Evolutionary conservation across 2,888 invertebrate genomes (phyloP).

Genomic region (Yponomeuta malinellus): DNA sequence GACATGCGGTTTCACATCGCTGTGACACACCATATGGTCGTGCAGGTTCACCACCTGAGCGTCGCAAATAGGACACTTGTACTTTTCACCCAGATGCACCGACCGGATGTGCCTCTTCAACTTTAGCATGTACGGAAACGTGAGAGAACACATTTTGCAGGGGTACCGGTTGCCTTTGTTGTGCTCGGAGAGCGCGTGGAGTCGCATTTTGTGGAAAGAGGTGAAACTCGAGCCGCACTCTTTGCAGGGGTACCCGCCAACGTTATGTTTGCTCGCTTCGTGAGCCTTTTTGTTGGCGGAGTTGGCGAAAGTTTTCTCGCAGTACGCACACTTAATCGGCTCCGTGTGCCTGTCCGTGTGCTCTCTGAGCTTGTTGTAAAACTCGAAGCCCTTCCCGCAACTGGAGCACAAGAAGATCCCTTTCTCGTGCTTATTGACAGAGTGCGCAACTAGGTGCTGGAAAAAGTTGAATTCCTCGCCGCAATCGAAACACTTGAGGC

Average conservation of each 20-base stretch:
- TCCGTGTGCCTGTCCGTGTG: conserved; percentile 13
- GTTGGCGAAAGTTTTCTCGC: conserved; percentile 18
- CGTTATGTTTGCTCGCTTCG: not conserved
- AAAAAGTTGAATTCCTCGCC: conserved; percentile 18
- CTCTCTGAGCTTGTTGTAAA: conserved; percentile 3
- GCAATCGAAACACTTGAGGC: conserved; percentile 20
- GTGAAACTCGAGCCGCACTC: not conserved
- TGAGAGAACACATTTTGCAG: conserved; percentile 22
- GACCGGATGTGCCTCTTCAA: conserved; percentile 71
- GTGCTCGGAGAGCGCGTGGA: not conserved
- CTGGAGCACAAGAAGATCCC: conserved; percentile 5
- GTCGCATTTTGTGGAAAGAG: not conserved
- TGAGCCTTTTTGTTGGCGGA: not conserved
- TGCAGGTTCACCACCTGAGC: conserved; percentile 62
- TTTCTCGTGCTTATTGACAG: conserved; percentile 16
- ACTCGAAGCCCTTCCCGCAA: conserved; percentile 9
- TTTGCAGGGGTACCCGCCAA: not conserved
- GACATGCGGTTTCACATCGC: conserved; percentile 71
- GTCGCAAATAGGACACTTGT: conserved; percentile 61
- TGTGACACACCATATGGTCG: conserved; percentile 73
- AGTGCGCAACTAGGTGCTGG: conserved; percentile 19
- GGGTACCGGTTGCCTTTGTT: not conserved
- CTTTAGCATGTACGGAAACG: conserved; percentile 26
- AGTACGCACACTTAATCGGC: conserved; percentile 20
- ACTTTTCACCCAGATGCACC: conserved; percentile 69